Percentiles rank a stretch among this genome's conserved stretches.
Conservation (phyloP, 2,113 vertebrate genomes). For the Callithrix jacchus region DNA sequence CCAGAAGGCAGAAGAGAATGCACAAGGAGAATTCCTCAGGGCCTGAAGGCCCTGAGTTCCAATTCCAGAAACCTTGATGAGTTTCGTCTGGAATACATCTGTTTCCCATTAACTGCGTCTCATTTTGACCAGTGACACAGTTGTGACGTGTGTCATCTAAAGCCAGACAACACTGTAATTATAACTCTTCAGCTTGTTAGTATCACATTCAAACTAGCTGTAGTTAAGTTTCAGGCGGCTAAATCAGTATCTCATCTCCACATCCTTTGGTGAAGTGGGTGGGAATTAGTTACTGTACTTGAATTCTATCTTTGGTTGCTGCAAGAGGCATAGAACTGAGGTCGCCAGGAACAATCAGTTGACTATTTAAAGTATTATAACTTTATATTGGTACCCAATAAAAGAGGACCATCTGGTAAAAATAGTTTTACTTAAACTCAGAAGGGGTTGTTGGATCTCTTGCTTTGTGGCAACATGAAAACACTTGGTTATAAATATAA, state of each 20-base stretch:
- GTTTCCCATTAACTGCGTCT: neutral
- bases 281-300: neutral
- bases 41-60: neutral
- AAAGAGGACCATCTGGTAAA: neutral
- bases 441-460: neutral
- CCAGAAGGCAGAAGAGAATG: neutral
- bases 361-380: slow-evolving; percentile 7
- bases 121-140: neutral
- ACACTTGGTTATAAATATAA: neutral
- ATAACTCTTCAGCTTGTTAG: neutral
- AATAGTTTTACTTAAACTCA: slow-evolving; percentile 20
- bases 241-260: neutral
- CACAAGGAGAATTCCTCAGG: neutral
- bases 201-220: neutral
- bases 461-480: neutral
- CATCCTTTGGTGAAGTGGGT: neutral
- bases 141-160: neutral
- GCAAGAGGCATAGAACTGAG: neutral
- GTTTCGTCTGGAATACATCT: neutral
- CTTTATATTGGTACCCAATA: neutral
- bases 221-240: neutral
- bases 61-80: neutral
- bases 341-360: neutral
- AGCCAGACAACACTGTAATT: neutral
- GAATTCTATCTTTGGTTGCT: neutral